Evolutionary conservation across 2,888 invertebrate species (phyloP).

Genomic region (Agrochola litura): DNA sequence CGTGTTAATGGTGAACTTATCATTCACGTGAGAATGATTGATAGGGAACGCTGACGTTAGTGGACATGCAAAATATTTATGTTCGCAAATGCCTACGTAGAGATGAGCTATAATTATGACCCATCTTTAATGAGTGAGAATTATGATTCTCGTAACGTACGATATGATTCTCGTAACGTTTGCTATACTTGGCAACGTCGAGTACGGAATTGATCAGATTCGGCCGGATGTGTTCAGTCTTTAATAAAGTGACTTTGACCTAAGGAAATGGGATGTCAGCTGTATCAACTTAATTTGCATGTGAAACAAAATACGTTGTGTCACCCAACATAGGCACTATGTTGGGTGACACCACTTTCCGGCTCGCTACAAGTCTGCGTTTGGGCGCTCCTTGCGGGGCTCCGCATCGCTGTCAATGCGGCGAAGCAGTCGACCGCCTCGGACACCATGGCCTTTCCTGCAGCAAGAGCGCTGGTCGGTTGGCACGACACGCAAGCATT

Average conservation of each 20-base stretch:
- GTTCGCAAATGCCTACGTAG: slow-evolving; percentile 55
- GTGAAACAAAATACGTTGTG: slow-evolving; percentile 29
- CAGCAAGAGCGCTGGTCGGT: too few species aligned
- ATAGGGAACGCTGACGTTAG: slow-evolving; percentile 53
- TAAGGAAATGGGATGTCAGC: slow-evolving; percentile 39
- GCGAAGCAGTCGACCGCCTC: too few species aligned
- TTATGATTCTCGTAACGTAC: too few species aligned
- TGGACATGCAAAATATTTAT: slow-evolving; percentile 63
- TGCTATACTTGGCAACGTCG: slow-evolving; percentile 59
- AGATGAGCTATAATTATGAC: slow-evolving; percentile 58
- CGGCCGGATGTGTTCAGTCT: slow-evolving; percentile 34
- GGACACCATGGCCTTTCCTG: too few species aligned
- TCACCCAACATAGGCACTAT: too few species aligned
- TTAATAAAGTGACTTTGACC: slow-evolving; percentile 50
- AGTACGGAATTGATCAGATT: slow-evolving; percentile 19
- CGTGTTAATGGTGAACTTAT: slow-evolving; percentile 42
- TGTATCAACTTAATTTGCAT: slow-evolving; percentile 11
- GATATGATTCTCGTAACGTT: too few species aligned
- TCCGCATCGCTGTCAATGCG: too few species aligned
- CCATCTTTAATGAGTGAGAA: slow-evolving; percentile 32
- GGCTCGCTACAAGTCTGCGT: too few species aligned
- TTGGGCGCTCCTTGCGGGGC: too few species aligned
- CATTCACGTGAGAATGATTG: slow-evolving; percentile 51
- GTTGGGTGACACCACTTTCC: too few species aligned
- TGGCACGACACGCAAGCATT: too few species aligned